These are phyloP conservation scores for Sardinella longiceps DNA, from an alignment of 2,797 vertebrate species.

Conservation along the genomic window DNA sequence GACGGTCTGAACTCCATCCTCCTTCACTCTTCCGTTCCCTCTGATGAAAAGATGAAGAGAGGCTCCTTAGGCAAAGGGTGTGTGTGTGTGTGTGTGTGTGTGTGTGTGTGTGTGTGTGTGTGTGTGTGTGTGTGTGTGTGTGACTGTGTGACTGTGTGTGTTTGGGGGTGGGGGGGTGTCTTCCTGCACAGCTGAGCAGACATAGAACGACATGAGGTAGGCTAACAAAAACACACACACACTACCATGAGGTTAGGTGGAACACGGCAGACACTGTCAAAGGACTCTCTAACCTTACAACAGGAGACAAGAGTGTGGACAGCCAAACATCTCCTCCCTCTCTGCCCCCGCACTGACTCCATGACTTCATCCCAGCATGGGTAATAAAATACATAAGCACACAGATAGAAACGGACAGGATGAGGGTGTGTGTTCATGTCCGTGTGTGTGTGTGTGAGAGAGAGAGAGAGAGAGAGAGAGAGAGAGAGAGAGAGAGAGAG, in stretches of 20 bases:
- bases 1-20: conserved; percentile 14
- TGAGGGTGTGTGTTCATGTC: background rate
- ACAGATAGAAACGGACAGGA: conserved; percentile 36
- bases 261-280: background rate
- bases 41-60: conserved; percentile 46
- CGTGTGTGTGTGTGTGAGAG: background rate
- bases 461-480: background rate
- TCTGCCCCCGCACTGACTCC: conserved; percentile 46
- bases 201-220: conserved; percentile 26
- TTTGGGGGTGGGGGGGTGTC: background rate
- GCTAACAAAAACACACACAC: conserved; percentile 32
- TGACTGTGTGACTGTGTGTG: background rate
- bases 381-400: conserved; percentile 33
- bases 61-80: conserved; percentile 24
- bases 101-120: no score
- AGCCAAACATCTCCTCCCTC: conserved; percentile 37
- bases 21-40: background rate
- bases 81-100: background rate
- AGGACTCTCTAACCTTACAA: background rate
- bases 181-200: conserved; percentile 55
- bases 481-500: background rate
- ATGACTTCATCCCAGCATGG: conserved; percentile 48
- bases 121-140: background rate
- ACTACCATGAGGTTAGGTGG: background rate
- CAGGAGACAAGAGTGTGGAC: conserved; percentile 24